Base-by-base conservation (phyloP, 2,797 vertebrate genomes). In the Fistularia tabacaria region DNA sequence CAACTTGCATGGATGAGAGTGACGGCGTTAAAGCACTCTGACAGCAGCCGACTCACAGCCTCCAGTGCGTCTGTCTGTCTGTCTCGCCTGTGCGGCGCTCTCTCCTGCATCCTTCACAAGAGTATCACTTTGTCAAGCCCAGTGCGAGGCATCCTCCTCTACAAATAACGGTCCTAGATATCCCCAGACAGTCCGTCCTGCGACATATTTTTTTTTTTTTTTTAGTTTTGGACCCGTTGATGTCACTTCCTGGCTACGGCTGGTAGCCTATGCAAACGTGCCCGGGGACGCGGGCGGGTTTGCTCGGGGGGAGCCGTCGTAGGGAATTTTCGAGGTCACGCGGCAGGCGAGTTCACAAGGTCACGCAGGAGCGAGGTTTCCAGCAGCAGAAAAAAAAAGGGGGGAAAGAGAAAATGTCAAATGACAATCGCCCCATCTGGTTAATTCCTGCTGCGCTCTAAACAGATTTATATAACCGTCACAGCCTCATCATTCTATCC, bases 191-290 rank as follows among this genome's bases (percentile, higher is more conserved):
- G 70, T 63, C 72, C 82, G 69, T 82, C 83, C 87, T 82, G 82
- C 82, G 81, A 87, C 85, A 85, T 85, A 65, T 84, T 86, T 86
- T 83, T 82, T 10, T 0, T 36, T 81, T 44, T 43, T 43, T 43
- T 25, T 15, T 8, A 43, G 79, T 65, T 90, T 86, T 81, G 82
- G 82, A 89, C 86, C 84, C 74, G 77, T 86, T 91, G 90, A 92
- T 90, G 91, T 92, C 90, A 92, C 87, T 91, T 91, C 90, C 90
- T 91, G 90, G n/a, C n/a, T 86, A 38, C 56, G 76, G 54, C 64
- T 54, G 76, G 68, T n/a, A 75, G 77, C 59, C 71, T 40, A 75
- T 72, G 49, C 61, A 73, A 76, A 69, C 36, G 64, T 77, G 72
- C 66, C 66, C 64, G 13, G 10, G 59, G 65, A 83, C 59, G 70